Percentiles rank a stretch among this genome's conserved stretches.
Conservation (phyloP, 2,113 vertebrate genomes). For the Hippocampus barbouri region DNA sequence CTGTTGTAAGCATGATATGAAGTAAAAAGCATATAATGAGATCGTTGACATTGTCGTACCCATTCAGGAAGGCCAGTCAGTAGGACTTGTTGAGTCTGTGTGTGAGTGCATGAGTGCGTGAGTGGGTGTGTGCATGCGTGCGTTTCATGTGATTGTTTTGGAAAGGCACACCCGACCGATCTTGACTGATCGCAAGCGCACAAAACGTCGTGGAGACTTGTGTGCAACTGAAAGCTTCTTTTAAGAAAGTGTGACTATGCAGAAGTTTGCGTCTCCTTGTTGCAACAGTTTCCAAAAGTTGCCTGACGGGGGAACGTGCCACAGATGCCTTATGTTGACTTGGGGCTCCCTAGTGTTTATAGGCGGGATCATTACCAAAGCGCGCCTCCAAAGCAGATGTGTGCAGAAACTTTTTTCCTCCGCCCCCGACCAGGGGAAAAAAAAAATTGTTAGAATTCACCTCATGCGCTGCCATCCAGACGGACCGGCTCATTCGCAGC, state of each 20-base stretch:
- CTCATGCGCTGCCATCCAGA: constrained; percentile 19
- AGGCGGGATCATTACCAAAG: not conserved
- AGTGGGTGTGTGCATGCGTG: too few species aligned
- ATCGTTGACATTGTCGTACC: constrained; percentile 1
- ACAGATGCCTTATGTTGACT: constrained; percentile 7
- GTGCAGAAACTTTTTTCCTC: not conserved
- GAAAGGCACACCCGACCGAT: too few species aligned
- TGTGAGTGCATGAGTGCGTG: too few species aligned
- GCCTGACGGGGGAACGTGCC: not conserved
- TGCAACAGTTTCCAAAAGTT: not conserved
- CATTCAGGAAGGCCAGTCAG: not conserved
- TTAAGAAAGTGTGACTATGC: not conserved
- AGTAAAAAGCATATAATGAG: not conserved
- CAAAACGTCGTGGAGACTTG: too few species aligned
- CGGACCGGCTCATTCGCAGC: constrained; percentile 28
- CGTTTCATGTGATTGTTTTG: too few species aligned
- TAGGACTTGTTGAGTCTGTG: not conserved
- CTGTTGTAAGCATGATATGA: constrained; percentile 19
- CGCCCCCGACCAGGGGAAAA: constrained; percentile 3
- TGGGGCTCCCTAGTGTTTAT: not conserved
- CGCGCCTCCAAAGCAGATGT: constrained; percentile 8
- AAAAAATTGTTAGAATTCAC: constrained; percentile 31
- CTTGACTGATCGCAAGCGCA: too few species aligned
- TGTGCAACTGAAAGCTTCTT: not conserved
- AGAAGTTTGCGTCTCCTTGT: not conserved